Evolutionary conservation across 2,113 vertebrate genomes (phyloP), one percentile per base, ranked within the genome.

Genomic region (Cranoglanis bouderius): DNA sequence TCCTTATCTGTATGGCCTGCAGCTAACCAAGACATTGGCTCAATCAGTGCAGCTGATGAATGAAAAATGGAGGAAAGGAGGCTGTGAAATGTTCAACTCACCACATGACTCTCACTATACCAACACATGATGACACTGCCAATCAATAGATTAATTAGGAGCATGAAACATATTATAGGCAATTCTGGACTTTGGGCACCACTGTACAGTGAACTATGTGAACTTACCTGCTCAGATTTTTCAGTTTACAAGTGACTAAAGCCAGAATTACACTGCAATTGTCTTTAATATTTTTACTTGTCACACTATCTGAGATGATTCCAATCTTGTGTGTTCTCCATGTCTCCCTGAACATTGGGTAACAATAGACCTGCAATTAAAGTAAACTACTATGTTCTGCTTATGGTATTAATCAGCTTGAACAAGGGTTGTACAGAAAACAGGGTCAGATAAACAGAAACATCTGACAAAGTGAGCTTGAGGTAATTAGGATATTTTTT

Each of bases 61-160:
- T 98, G 97, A 97, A 98, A 98, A 98, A 98, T 97, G 97, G 94
- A 24, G 43, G 5, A 40, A 55, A 29, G 43, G 59, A 32, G 21
- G 95, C 96, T 96, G 97, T 97, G 96, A 96, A 96, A 96, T 96
- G 96, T 95, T 96, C 91, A 91, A 95, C 93, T 93, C 93, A 95
- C 96, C 96, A 94, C 93, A 95, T 95, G 94, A 96, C 95, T 95
- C 95, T 95, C 93, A 96, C 95, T 96, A 95, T 96, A 96, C 96
- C 95, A 97, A 97, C 97, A 96, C 96, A 97, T 91, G 97, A 97
- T 98, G 98, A 98, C 97, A 98, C 95, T 95, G 97, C 92, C 96
- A 96, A 97, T 99, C 97, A 98, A 97, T 98, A 97, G 91, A 96
- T 93, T 96, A 96, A 98, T 98, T 98, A 97, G 94, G 94, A 57